A percentile compares a stretch with the other conserved stretches of the same genome.
phyloP scores from a whole-genome alignment of 2,113 vertebrate genomes.

The Hipposideros armiger region DNA sequence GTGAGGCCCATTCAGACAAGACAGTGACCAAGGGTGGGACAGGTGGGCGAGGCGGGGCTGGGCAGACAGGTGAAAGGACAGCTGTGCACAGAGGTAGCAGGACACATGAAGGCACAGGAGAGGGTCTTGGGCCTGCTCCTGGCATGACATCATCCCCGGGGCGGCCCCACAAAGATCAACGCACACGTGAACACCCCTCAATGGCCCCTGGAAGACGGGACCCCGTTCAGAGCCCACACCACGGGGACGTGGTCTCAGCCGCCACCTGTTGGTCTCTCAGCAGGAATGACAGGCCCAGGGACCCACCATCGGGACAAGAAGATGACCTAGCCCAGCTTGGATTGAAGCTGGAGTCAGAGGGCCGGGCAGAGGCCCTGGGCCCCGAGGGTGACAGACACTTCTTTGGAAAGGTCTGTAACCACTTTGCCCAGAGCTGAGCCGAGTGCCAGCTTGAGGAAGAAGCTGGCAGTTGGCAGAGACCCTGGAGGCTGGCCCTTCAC shows the following conservation, averaged over 20 bases:
- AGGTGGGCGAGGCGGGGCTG: too few species aligned
- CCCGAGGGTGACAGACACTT: not conserved
- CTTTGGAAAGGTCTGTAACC: not conserved
- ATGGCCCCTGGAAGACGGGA: not conserved
- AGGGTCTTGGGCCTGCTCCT: not conserved
- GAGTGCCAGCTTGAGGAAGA: not conserved
- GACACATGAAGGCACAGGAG: not conserved
- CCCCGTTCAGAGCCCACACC: not conserved
- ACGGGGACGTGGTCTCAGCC: not conserved
- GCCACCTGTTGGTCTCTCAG: not conserved
- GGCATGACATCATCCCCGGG: not conserved
- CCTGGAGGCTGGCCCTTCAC: not conserved
- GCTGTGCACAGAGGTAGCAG: not conserved
- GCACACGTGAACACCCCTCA: not conserved
- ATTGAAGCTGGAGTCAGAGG: not conserved
- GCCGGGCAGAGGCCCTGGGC: too few species aligned
- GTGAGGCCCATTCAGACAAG: not conserved
- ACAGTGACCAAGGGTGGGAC: not conserved
- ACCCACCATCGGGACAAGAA: constrained; percentile 63
- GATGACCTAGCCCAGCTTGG: constrained; percentile 60
- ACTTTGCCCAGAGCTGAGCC: not conserved
- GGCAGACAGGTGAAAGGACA: too few species aligned
- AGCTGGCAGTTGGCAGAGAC: not conserved
- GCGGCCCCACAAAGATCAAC: not conserved
- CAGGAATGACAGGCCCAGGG: not conserved